Percentiles rank a stretch among this genome's conserved stretches.
Evolutionary conservation across 2,888 invertebrate species (phyloP).

Genomic region (Chymomyza fuscimana): DNA sequence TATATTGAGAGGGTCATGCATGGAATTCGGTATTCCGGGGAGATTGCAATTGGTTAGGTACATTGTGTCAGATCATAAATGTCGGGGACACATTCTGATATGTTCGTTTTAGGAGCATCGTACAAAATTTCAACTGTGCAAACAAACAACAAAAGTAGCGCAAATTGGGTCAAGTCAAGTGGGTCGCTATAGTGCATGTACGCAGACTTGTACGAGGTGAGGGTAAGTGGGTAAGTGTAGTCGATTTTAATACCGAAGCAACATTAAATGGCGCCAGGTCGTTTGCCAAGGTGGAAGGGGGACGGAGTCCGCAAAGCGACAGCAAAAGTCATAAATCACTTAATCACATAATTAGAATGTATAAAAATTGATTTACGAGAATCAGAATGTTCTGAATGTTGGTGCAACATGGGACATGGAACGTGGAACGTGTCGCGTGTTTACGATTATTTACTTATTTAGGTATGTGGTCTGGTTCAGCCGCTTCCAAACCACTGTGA

Average conservation of each 20-base stretch:
- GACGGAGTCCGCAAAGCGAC: slow-evolving; percentile 3
- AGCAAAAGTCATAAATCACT: slow-evolving; percentile 66
- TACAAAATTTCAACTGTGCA: slow-evolving; percentile 61
- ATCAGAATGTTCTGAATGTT: slow-evolving; percentile 57
- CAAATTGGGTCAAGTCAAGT: not conserved
- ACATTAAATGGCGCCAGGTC: slow-evolving; percentile 52
- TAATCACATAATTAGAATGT: slow-evolving; percentile 74
- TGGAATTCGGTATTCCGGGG: slow-evolving; percentile 2
- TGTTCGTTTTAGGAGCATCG: slow-evolving; percentile 60
- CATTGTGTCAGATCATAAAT: slow-evolving; percentile 70
- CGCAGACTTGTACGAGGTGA: not conserved
- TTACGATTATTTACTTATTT: slow-evolving; percentile 57
- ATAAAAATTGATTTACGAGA: slow-evolving; percentile 75
- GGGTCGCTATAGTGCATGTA: not conserved
- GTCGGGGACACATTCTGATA: slow-evolving; percentile 66
- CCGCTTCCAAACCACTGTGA: slow-evolving; percentile 27
- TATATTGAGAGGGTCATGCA: slow-evolving; percentile 44
- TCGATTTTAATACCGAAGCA: slow-evolving; percentile 32
- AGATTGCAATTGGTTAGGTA: slow-evolving; percentile 11
- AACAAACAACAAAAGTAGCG: slow-evolving; percentile 38
- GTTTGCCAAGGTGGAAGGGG: slow-evolving; percentile 26
- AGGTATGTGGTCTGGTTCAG: not conserved
- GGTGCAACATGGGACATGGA: slow-evolving; percentile 30
- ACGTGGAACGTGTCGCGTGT: slow-evolving; percentile 52
- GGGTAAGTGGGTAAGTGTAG: not conserved